phyloP scores from a whole-genome alignment of 2,113 vertebrate genomes.

The Columba janthina region DNA sequence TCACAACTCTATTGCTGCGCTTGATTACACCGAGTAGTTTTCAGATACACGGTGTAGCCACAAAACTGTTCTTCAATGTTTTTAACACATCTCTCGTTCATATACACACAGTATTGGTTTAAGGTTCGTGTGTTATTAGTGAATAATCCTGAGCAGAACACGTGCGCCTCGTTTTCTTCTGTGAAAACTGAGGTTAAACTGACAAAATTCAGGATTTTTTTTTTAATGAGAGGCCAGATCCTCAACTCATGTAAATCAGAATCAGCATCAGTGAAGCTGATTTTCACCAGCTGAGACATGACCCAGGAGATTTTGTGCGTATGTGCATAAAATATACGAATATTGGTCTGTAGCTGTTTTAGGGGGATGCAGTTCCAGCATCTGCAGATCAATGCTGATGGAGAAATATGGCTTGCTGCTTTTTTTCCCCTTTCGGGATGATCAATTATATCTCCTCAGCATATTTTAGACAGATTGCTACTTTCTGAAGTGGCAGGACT shows the following conservation, averaged over 20 bases:
- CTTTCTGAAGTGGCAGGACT: background rate
- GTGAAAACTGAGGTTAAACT: background rate
- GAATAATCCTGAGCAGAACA: rapidly evolving
- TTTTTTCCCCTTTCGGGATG: background rate
- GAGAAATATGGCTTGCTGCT: background rate
- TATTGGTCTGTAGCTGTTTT: background rate
- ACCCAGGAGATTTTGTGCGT: background rate
- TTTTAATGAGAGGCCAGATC: background rate
- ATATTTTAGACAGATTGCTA: background rate
- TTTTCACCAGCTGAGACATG: conserved; percentile 35
- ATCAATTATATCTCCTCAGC: background rate
- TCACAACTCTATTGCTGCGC: background rate
- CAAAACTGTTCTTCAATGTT: rapidly evolving
- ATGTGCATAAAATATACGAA: background rate
- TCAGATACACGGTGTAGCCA: rapidly evolving
- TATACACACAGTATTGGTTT: rapidly evolving
- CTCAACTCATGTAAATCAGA: background rate
- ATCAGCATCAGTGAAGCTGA: background rate
- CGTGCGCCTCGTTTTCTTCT: rapidly evolving
- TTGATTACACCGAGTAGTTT: rapidly evolving
- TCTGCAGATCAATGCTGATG: background rate
- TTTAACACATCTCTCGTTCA: rapidly evolving
- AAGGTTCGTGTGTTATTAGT: rapidly evolving
- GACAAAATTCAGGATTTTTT: background rate
- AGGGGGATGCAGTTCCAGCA: background rate